A percentile compares a stretch with the other conserved stretches of the same genome.
Evolutionary conservation across 1,140 invertebrate species (phyloP).

Genomic region (Trinorchestia longiramus): DNA sequence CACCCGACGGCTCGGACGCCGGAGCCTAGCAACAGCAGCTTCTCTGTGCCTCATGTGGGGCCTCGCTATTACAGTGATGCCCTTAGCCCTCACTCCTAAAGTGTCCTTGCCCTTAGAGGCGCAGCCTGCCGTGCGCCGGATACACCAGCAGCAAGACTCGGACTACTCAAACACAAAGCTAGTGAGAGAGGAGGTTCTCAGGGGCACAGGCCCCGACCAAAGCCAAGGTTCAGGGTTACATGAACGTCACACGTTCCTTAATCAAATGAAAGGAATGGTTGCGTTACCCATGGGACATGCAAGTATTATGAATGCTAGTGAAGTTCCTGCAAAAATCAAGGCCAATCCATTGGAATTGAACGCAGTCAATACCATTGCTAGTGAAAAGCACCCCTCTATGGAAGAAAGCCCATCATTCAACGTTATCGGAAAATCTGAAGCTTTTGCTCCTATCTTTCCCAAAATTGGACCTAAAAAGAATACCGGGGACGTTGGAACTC

Average conservation of each 20-base stretch:
- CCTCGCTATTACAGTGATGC: background rate
- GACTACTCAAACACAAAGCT: background rate
- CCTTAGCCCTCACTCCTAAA: background rate
- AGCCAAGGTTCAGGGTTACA: background rate
- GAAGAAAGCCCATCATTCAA: background rate
- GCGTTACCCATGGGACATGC: background rate
- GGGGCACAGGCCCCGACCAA: background rate
- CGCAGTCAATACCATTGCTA: background rate
- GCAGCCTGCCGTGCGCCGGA: slow-evolving; percentile 18
- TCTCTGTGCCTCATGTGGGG: background rate
- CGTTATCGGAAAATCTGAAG: background rate
- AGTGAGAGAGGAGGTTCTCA: background rate
- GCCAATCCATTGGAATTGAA: background rate
- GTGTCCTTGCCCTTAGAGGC: background rate
- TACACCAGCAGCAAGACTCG: slow-evolving; percentile 22
- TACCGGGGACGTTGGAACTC: background rate
- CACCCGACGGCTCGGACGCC: background rate
- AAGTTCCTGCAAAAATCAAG: background rate
- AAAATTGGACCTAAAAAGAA: background rate
- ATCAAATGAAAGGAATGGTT: background rate
- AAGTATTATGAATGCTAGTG: background rate
- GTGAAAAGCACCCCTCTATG: background rate
- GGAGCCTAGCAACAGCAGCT: background rate
- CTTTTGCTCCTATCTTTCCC: background rate
- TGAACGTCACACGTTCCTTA: background rate